These are phyloP conservation scores for Muscidifurax raptorellus DNA, from an alignment of 1,140 invertebrate genomes.

Conservation along the genomic window DNA sequence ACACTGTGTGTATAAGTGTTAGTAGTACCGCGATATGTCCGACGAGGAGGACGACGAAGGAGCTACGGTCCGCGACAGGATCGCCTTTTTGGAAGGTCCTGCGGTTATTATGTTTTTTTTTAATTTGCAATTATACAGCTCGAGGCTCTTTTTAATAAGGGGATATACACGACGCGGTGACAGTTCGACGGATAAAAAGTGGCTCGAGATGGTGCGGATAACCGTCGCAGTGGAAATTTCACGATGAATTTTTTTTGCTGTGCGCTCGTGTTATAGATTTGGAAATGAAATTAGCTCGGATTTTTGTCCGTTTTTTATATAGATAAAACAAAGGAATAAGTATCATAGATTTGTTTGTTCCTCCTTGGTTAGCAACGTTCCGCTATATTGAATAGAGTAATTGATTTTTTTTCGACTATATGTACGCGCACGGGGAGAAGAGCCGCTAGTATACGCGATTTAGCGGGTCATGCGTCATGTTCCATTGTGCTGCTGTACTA, in stretches of 20 bases:
- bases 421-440: neutral
- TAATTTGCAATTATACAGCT: too few relatives aligned
- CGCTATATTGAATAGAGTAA: neutral
- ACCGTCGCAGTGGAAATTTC: too few relatives aligned
- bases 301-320: too few relatives aligned
- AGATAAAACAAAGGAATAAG: too few relatives aligned
- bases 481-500: neutral
- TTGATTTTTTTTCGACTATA: neutral
- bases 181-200: neutral
- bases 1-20: neutral
- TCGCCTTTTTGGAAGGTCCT: conserved; percentile 69
- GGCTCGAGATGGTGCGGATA: neutral
- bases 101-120: neutral
- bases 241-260: too few relatives aligned
- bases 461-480: neutral
- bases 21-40: neutral
- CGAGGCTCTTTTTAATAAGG: too few relatives aligned
- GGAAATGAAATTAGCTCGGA: too few relatives aligned
- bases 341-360: neutral
- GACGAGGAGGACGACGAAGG: conserved; percentile 12
- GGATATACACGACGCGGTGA: neutral
- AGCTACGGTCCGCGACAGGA: conserved; percentile 61
- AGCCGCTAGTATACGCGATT: neutral
- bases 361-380: neutral
- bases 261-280: too few relatives aligned